Base-by-base conservation (phyloP, 1,140 invertebrate genomes). In the Micrasema minimum region DNA sequence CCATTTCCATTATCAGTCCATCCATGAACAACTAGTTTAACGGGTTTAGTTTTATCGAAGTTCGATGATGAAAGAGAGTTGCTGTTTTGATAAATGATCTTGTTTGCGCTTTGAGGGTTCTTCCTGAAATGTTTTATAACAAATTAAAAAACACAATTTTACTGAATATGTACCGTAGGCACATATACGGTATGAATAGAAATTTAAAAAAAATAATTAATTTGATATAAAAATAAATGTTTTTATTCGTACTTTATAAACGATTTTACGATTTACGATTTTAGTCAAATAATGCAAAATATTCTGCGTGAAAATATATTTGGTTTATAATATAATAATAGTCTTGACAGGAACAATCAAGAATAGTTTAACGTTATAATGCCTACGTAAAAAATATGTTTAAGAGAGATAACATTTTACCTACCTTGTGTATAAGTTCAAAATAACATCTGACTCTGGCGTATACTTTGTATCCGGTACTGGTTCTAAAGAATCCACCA, bases 21-120 rank as follows among this genome's bases (percentile, higher is more conserved):
- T 6, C 79, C 79, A 9, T 80, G 79, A 37, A 71, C 67, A 18
- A 79, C 22, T 0, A 80, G 14, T 20, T 66, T 66, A 1, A 77
- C 77, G 2, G 67, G 51, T 37, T 48, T 70, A 1, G 31, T 14
- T 46, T 22, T 53, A 55, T 53, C 41, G 66, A 62, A 72, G 9
- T 64, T 43, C 16, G 20, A 38, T 41, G 14, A 31, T 2, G 16
- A 10, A 2, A 74, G 48, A 16, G 20, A 51, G 4, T 31, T 23
- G 11, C 35, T 46, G 35, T 76, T 37, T 6, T 66, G 69, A 10
- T 55, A 16, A 11, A 14, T 16, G 12, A 72, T 62, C n/a, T 43
- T 46, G 41, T 61, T n/a, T 9, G 71, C 35, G 11, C 1, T 41
- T 1, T 11, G n/a, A 4, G 16, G 55, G 38, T 72, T 72, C 16